Evolutionary conservation across 2,888 invertebrate genomes (phyloP).

Genomic region (Gonocerus acuteangulatus): DNA sequence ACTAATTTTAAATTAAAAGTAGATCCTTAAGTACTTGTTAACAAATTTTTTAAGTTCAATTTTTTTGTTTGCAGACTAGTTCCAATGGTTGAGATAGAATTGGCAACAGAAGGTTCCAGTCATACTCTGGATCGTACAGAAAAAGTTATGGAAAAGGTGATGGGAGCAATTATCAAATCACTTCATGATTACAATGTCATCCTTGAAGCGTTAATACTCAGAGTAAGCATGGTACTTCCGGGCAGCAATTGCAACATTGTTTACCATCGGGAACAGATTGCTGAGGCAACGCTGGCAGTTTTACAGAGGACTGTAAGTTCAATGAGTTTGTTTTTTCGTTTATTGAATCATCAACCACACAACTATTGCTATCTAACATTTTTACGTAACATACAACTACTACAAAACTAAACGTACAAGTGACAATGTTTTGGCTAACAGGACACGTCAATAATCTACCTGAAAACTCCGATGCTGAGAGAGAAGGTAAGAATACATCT

Average conservation of each 20-base stretch:
- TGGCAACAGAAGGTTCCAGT: conserved; percentile 48
- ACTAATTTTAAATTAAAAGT: too few species aligned
- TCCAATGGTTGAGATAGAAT: conserved; percentile 61
- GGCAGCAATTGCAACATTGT: conserved; percentile 49
- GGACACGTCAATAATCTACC: too few species aligned
- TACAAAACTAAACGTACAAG: too few species aligned
- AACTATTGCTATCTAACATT: too few species aligned
- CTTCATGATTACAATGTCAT: conserved; percentile 55
- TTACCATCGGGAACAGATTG: conserved; percentile 49
- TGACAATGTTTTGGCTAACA: too few species aligned
- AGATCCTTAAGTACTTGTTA: too few species aligned
- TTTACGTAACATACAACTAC: too few species aligned
- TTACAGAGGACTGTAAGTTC: conserved; percentile 46
- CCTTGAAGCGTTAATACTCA: conserved; percentile 55
- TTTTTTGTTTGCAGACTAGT: conserved; percentile 47
- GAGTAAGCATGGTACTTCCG: conserved; percentile 59
- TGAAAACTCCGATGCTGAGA: too few species aligned
- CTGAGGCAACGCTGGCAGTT: conserved; percentile 52
- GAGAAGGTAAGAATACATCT: too few species aligned
- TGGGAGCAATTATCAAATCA: conserved; percentile 55
- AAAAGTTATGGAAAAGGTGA: conserved; percentile 48
- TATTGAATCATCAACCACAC: too few species aligned
- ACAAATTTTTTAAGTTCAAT: too few species aligned
- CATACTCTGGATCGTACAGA: conserved; percentile 53
- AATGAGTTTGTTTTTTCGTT: too few species aligned